Conservation (phyloP, 2,888 invertebrate genomes). For the Sipha maydis region DNA sequence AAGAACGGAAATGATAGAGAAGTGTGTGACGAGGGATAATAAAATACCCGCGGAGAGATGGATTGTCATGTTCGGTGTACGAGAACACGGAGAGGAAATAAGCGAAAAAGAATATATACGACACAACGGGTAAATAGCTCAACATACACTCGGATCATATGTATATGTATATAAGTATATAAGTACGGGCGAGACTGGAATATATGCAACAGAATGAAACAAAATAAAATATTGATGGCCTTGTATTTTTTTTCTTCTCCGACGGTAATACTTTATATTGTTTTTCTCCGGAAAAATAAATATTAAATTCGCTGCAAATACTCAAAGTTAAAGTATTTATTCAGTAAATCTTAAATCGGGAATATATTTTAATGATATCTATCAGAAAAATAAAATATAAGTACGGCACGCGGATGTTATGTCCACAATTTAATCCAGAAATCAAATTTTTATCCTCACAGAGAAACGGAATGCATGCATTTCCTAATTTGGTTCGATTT, state of each 20-base stretch:
- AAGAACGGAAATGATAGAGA: neutral
- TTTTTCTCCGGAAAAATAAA: neutral
- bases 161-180: neutral
- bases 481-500: too few species aligned
- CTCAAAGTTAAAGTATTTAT: conserved; percentile 14
- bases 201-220: conserved; percentile 38
- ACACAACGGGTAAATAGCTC: neutral
- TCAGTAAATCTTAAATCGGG: neutral
- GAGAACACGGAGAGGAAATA: conserved; percentile 6
- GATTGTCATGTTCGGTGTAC: neutral
- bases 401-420: too few species aligned
- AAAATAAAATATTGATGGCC: conserved; percentile 53
- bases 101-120: neutral
- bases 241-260: neutral
- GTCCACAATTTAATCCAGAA: too few species aligned
- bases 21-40: neutral
- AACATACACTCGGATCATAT: neutral
- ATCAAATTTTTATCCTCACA: too few species aligned
- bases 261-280: conserved; percentile 26
- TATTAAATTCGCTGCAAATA: conserved; percentile 8
- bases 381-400: too few species aligned
- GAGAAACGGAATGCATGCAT: too few species aligned
- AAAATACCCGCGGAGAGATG: neutral
- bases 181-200: neutral
- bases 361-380: too few species aligned